Base-by-base conservation (phyloP, 2,888 invertebrate genomes). In the Hybos culiciformis region DNA sequence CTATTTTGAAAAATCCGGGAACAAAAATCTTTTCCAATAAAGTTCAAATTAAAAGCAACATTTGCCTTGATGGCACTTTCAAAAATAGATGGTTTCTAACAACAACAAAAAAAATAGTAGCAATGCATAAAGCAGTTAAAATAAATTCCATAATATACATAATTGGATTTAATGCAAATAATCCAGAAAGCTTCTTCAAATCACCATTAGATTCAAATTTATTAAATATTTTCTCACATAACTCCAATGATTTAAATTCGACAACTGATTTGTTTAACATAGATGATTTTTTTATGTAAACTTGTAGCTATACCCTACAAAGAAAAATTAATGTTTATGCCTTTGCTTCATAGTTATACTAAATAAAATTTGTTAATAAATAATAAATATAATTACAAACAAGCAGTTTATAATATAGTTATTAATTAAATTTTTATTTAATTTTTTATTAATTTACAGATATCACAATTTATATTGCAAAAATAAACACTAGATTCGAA, bases 71-170 rank as follows among this genome's bases (percentile, higher is more conserved):
- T 14, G 31, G 36, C 46, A 45, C n/a, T n/a, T n/a, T 47, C 21
- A 47, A 52, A 38, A 40, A 53, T 44, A 50, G 49, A 45, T 51
- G 52, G 53, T 52, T 53, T 48, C 41, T 51, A 36, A 50, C 44
- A 33, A 46, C 41, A 42, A 20, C 24, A 9, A 45, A 46, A 36
- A 42, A 42, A 12, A 42, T 50, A 18, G 41, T 44, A 8, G 6
- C n/a, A 3, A 48, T 48, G 44, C 37, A 26, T 33, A 41, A 36
- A 40, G 43, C 38, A 11, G 47, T 42, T 15, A 39, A 39, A 19
- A 23, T 17, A 29, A 18, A 45, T 8, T 38, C 23, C 14, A 41
- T 42, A 23, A 45, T 46, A 23, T 29, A 42, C 24, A 41, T 50
- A 37, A 45, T 39, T 43, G 50, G 46, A 7, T 2, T 37, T 33